A percentile compares a stretch with the other conserved stretches of the same genome.
Conservation (phyloP, 2,113 vertebrate species). For the Indicator indicator region DNA sequence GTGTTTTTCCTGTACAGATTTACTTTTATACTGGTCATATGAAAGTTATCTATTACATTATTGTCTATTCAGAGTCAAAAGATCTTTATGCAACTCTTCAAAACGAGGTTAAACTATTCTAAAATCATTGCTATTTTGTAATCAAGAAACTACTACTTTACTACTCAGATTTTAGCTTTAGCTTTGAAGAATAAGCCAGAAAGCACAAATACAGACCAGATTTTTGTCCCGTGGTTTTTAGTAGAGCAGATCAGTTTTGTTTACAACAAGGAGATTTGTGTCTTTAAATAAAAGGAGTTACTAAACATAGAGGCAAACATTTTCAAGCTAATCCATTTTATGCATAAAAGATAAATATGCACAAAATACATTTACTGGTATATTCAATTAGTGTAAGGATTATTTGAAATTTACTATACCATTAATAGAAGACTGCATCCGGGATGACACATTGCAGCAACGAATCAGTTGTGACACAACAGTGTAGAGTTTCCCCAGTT, state of each 20-base stretch:
- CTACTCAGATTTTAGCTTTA: neutral
- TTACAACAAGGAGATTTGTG: neutral
- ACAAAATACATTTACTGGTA: neutral
- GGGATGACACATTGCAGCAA: conserved; percentile 95
- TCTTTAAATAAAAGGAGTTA: neutral
- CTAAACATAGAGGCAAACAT: neutral
- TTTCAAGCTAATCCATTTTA: neutral
- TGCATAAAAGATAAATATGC: neutral
- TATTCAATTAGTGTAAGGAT: neutral
- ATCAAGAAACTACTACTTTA: neutral
- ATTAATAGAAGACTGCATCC: conserved; percentile 99
- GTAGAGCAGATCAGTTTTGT: neutral
- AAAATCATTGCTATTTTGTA: neutral
- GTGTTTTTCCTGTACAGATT: neutral
- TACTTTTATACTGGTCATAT: neutral
- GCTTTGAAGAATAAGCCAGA: neutral
- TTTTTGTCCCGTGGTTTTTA: neutral
- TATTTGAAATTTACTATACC: conserved; percentile 75
- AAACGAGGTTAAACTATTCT: neutral
- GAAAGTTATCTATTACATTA: neutral
- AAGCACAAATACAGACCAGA: neutral
- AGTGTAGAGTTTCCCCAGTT: conserved; percentile 97
- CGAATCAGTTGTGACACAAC: conserved; percentile 97
- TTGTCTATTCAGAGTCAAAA: neutral
- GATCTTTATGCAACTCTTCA: neutral